A percentile compares a stretch with the other conserved stretches of the same genome.
phyloP scores from a whole-genome alignment of 2,113 vertebrate genomes.

The Phodopus roborovskii region DNA sequence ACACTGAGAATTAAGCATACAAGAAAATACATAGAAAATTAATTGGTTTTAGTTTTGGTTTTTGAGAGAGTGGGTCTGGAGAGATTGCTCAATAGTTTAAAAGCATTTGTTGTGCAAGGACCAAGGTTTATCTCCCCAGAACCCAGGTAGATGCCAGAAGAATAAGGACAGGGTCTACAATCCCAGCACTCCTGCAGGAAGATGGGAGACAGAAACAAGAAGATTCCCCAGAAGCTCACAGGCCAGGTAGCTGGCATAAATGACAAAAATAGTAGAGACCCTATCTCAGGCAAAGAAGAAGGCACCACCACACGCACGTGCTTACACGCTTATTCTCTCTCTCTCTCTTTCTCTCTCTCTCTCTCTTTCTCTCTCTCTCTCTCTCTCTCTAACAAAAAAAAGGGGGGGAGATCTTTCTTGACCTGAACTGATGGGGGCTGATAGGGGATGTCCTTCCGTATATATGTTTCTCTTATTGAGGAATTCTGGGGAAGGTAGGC shows the following conservation, averaged over 20 bases:
- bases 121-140: no score
- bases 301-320: not conserved
- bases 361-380: no score
- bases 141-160: not conserved
- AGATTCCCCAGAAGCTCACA: not conserved
- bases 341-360: no score
- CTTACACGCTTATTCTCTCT: no score
- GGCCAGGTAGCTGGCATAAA: not conserved
- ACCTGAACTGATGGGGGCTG: not conserved
- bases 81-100: not conserved
- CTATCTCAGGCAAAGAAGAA: not conserved
- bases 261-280: not conserved
- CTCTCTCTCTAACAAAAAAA: no score
- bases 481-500: no score
- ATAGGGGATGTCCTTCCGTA: no score
- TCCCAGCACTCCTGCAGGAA: not conserved
- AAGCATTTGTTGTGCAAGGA: not conserved
- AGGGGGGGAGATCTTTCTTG: conserved; percentile 45
- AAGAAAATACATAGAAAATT: conserved; percentile 45
- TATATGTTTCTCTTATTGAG: no score
- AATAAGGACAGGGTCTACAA: not conserved
- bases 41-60: not conserved
- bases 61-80: not conserved
- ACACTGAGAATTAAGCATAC: conserved; percentile 37
- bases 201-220: not conserved